These are phyloP conservation scores for Melanotaenia nigrans DNA, from an alignment of 2,797 vertebrate species.

Conservation along the genomic window DNA sequence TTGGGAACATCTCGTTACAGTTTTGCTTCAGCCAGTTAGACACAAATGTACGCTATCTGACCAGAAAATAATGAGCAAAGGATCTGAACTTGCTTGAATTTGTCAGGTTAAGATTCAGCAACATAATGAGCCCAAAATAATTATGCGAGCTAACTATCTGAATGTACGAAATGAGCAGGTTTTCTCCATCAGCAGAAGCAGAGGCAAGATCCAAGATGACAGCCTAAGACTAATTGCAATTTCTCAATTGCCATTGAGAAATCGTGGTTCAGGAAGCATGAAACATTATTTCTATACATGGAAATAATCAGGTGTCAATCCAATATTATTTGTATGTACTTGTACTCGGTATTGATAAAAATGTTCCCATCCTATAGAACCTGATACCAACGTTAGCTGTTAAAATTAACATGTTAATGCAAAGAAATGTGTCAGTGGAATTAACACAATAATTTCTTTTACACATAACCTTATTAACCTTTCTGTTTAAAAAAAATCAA, in stretches of 20 bases:
- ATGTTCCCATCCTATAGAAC: no score
- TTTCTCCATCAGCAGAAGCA: neutral
- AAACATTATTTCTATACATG: neutral
- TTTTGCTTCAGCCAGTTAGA: slow-evolving; percentile 19
- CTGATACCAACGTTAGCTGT: no score
- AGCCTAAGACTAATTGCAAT: neutral
- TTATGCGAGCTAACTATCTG: neutral
- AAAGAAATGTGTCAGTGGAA: no score
- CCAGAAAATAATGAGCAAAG: neutral
- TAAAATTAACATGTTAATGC: no score
- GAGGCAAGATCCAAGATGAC: neutral
- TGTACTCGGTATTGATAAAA: no score
- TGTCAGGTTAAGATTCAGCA: neutral
- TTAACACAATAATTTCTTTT: no score
- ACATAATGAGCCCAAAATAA: neutral
- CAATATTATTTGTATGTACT: no score
- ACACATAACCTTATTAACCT: no score
- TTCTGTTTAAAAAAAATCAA: no score
- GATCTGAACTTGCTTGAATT: neutral
- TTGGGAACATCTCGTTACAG: slow-evolving; percentile 37
- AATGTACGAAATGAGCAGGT: neutral
- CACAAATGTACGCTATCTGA: neutral
- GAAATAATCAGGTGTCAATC: neutral
- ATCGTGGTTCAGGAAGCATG: neutral
- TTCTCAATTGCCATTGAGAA: neutral